A percentile compares a stretch with the other conserved stretches of the same genome.
Conservation (phyloP, 2,888 invertebrate genomes). For the Tigriopus californicus region DNA sequence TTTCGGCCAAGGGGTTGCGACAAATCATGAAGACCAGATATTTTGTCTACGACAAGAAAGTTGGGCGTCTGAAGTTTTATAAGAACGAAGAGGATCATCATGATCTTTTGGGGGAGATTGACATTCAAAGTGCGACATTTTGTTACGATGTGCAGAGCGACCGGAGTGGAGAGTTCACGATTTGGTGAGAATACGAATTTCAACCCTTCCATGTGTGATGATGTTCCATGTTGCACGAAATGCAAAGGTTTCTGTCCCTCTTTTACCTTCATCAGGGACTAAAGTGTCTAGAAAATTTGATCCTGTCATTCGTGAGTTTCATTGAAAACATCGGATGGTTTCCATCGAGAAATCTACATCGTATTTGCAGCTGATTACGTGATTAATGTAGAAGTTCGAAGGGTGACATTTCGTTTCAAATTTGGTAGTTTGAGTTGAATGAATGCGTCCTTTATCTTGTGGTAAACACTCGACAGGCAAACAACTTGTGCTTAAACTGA, state of each 20-base stretch:
- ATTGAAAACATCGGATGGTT: no score
- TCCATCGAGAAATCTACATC: no score
- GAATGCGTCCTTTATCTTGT: no score
- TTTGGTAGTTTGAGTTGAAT: no score
- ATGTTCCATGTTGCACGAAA: no score
- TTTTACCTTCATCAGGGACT: not conserved
- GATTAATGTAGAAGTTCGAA: no score
- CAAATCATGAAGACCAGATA: conserved; percentile 17
- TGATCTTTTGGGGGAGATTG: conserved; percentile 18
- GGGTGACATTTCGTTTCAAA: no score
- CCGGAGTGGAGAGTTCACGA: conserved; percentile 18
- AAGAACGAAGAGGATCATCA: conserved; percentile 17
- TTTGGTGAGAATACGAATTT: conserved; percentile 17
- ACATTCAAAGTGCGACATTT: conserved; percentile 18
- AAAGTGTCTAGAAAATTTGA: not conserved
- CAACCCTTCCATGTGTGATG: not conserved
- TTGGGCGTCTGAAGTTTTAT: conserved; percentile 19
- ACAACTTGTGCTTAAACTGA: no score
- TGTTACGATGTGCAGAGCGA: conserved; percentile 19
- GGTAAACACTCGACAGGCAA: no score
- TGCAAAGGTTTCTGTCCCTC: not conserved
- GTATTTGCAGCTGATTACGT: no score
- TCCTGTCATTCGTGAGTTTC: not conserved
- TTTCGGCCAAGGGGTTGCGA: conserved; percentile 11
- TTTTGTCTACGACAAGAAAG: conserved; percentile 18